phyloP scores from a whole-genome alignment of 2,113 vertebrate species.

The Chloebia gouldiae region DNA sequence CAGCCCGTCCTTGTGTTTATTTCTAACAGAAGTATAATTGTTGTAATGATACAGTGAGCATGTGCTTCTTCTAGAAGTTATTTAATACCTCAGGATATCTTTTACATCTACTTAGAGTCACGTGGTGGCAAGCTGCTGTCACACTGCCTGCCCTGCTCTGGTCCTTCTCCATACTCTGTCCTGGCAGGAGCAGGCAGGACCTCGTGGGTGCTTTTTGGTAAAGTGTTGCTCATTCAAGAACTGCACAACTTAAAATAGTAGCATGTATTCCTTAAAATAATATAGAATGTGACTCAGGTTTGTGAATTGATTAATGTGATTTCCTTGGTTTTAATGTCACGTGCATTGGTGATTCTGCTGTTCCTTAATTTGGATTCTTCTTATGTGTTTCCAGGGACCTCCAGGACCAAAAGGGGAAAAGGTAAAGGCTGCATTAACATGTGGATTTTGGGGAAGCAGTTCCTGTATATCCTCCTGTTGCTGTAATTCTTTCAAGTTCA shows the following conservation, averaged over 20 bases:
- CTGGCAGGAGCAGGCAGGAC: background rate
- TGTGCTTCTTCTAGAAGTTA: slow-evolving; percentile 31
- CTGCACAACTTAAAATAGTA: background rate
- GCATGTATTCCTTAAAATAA: background rate
- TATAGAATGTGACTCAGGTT: background rate
- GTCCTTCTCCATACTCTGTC: background rate
- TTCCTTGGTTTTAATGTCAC: background rate
- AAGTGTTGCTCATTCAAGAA: background rate
- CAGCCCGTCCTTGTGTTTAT: slow-evolving; percentile 4
- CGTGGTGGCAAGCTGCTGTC: accelerated
- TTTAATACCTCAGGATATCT: slow-evolving; percentile 33
- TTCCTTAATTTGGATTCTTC: slow-evolving; percentile 26
- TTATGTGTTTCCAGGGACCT: slow-evolving; percentile 78
- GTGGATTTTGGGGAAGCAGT: background rate
- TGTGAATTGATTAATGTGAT: background rate
- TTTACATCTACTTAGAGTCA: background rate
- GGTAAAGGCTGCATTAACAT: slow-evolving; percentile 67
- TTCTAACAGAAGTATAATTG: slow-evolving; percentile 16
- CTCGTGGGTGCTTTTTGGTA: accelerated
- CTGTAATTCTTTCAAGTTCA: background rate
- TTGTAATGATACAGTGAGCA: slow-evolving; percentile 55
- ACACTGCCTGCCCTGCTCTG: background rate
- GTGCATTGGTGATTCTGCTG: background rate
- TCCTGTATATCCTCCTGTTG: background rate
- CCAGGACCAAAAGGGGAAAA: slow-evolving; percentile 92